Evolutionary conservation across 2,113 vertebrate species (phyloP).

Genomic region (Actenoides hombroni): DNA sequence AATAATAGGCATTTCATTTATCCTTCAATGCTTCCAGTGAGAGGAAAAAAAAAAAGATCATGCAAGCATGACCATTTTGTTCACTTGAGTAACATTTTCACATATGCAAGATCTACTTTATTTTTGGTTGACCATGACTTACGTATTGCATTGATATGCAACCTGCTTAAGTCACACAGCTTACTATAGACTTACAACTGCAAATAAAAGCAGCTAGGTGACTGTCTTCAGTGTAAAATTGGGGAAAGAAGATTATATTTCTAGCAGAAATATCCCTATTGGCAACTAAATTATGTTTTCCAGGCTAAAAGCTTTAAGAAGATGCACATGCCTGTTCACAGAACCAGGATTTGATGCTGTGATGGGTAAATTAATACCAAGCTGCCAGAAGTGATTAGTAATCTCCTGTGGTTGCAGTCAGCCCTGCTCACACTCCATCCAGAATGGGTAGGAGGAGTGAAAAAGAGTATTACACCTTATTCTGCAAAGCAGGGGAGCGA

Average conservation of each 20-base stretch:
- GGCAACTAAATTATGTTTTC: background rate
- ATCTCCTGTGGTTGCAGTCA: background rate
- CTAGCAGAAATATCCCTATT: background rate
- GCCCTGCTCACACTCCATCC: background rate
- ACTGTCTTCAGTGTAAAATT: background rate
- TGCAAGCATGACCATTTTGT: background rate
- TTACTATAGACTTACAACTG: background rate
- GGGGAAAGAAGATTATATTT: background rate
- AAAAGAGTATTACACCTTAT: background rate
- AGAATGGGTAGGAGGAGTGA: background rate
- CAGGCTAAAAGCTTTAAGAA: background rate
- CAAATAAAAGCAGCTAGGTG: conserved; percentile 1
- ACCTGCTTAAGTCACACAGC: background rate
- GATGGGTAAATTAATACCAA: background rate
- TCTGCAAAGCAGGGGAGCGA: background rate
- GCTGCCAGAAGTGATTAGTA: conserved; percentile 12
- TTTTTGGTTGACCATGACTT: background rate
- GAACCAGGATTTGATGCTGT: background rate
- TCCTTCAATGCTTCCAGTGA: background rate
- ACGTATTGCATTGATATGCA: background rate
- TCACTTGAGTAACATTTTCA: background rate
- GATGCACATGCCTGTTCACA: background rate
- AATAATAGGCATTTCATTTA: background rate
- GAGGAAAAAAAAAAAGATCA: background rate
- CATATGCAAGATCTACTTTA: background rate